These are phyloP conservation scores for Trichacis sp. DNA, from an alignment of 2,888 invertebrate genomes.

Conservation along the genomic window DNA sequence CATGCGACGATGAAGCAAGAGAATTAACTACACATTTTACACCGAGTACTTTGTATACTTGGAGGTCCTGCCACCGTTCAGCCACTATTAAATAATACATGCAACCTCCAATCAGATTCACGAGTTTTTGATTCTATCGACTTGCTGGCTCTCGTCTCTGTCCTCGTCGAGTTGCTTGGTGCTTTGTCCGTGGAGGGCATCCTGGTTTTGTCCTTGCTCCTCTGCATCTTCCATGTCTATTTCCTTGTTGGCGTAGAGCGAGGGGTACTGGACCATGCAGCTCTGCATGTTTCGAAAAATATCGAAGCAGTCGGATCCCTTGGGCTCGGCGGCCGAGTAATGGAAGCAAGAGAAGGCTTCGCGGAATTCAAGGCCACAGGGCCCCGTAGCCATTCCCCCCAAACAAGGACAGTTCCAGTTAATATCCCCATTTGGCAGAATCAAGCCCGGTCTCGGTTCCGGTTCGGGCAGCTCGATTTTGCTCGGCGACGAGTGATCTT, in stretches of 20 bases:
- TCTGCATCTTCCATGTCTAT: too few relatives aligned
- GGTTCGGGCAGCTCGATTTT: slow-evolving; percentile 77
- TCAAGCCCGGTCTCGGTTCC: slow-evolving; percentile 83
- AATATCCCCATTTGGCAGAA: slow-evolving; percentile 87
- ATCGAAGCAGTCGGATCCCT: slow-evolving; percentile 93
- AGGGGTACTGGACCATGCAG: slow-evolving; percentile 90
- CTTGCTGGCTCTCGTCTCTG: too few relatives aligned
- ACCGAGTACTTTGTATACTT: too few relatives aligned
- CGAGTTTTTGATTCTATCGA: too few relatives aligned
- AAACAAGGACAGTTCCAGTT: slow-evolving; percentile 98
- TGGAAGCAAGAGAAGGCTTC: slow-evolving; percentile 97
- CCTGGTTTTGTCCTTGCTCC: too few relatives aligned
- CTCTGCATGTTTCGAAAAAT: slow-evolving; percentile 91
- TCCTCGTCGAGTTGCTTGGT: too few relatives aligned
- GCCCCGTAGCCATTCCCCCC: slow-evolving; percentile 97
- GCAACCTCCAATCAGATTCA: too few relatives aligned
- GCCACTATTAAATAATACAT: too few relatives aligned
- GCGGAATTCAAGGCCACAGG: slow-evolving; percentile 93
- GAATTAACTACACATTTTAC: too few relatives aligned
- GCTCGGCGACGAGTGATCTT: slow-evolving; percentile 79
- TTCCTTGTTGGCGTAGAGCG: slow-evolving; percentile 74
- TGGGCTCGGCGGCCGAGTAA: slow-evolving; percentile 88
- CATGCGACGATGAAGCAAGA: too few relatives aligned
- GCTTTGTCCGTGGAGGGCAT: too few relatives aligned
- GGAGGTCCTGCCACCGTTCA: too few relatives aligned